Conservation (phyloP, 2,888 invertebrate species). For the Trichopoda pennipes region DNA sequence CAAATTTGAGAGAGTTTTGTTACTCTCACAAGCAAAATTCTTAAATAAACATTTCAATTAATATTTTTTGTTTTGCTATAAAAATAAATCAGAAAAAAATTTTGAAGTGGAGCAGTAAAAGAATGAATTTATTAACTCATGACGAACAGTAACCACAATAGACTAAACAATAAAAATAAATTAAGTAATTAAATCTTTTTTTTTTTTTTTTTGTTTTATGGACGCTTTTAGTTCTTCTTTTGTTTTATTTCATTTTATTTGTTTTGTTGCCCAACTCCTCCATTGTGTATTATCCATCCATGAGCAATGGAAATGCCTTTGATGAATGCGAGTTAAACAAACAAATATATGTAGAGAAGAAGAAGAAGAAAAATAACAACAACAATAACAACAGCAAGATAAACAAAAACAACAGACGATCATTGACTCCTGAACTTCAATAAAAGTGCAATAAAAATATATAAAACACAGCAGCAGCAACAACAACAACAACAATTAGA, state of each 20-base stretch:
- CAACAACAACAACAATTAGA: not conserved
- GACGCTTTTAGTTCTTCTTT: conserved; percentile 45
- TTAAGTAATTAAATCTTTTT: conserved; percentile 19
- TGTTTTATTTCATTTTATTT: conserved; percentile 48
- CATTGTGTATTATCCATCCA: conserved; percentile 7
- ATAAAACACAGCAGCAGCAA: no score
- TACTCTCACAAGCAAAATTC: not conserved
- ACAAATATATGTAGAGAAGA: conserved; percentile 13
- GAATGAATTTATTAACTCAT: conserved; percentile 58
- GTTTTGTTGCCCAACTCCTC: no score
- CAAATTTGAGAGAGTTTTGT: not conserved
- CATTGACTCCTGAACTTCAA: conserved; percentile 70
- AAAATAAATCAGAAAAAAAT: conserved; percentile 26
- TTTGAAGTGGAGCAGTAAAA: conserved; percentile 51
- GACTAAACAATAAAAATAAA: conserved; percentile 49
- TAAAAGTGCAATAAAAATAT: conserved; percentile 66
- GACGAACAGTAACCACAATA: conserved; percentile 52
- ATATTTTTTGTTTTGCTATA: conserved; percentile 1
- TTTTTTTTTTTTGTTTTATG: conserved; percentile 49
- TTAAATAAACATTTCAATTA: conserved; percentile 21
- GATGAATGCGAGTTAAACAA: conserved; percentile 44
- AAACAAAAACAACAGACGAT: conserved; percentile 60
- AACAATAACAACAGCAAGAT: no score
- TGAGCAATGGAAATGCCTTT: conserved; percentile 44
- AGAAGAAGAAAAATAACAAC: no score